Conservation (phyloP, 1,140 invertebrate species). For the Drosophila jambulina region DNA sequence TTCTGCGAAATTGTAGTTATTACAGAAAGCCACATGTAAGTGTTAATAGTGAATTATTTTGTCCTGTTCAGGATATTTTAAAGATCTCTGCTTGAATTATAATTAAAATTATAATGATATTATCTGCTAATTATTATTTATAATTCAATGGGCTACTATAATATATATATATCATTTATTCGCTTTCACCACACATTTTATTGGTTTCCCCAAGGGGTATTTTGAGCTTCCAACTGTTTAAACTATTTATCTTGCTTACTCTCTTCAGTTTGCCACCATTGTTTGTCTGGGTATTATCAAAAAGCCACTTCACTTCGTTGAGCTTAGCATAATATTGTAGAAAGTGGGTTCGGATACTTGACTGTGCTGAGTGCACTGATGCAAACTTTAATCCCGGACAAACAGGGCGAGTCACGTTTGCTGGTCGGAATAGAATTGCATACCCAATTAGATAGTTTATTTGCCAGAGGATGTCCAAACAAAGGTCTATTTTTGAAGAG, state of each 20-base stretch:
- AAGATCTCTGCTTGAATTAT: no score
- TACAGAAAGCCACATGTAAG: no score
- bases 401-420: conserved; percentile 30
- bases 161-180: neutral
- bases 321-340: conserved; percentile 17
- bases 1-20: neutral
- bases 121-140: neutral
- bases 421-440: conserved; percentile 29
- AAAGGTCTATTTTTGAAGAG: conserved; percentile 13
- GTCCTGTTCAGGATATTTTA: no score
- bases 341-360: conserved; percentile 30
- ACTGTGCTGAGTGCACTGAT: conserved; percentile 28
- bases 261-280: conserved; percentile 7
- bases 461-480: conserved; percentile 4
- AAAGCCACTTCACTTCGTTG: conserved; percentile 23
- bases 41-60: no score
- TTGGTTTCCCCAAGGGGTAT: neutral
- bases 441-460: conserved; percentile 33
- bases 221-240: neutral
- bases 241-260: conserved; percentile 1
- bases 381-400: conserved; percentile 31
- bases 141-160: neutral
- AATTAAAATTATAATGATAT: no score
- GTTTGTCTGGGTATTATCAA: conserved; percentile 20
- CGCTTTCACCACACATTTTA: neutral